A percentile compares a stretch with the other conserved stretches of the same genome.
phyloP scores from a whole-genome alignment of 1,140 invertebrate species.

The Euschistus heros region DNA sequence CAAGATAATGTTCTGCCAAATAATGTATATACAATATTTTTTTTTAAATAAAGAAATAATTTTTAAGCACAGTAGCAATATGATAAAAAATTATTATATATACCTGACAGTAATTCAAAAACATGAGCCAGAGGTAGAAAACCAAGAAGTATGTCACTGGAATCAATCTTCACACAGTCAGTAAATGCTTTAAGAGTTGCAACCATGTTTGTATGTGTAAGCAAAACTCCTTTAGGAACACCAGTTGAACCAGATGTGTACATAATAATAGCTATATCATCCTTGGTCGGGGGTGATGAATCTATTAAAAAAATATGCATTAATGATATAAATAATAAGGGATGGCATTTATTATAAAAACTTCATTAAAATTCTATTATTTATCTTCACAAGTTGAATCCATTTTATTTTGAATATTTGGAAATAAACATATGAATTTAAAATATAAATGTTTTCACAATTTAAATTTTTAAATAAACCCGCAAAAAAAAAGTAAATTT shows the following conservation, averaged over 20 bases:
- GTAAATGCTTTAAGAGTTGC: slow-evolving; percentile 78
- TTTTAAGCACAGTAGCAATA: not conserved
- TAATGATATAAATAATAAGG: too few species aligned
- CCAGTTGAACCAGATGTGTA: slow-evolving; percentile 93
- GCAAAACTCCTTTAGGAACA: slow-evolving; percentile 72
- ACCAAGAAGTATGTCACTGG: slow-evolving; percentile 77
- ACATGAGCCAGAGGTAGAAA: slow-evolving; percentile 97
- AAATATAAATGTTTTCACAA: too few species aligned
- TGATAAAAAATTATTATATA: not conserved
- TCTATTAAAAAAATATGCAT: slow-evolving; percentile 28
- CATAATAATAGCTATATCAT: slow-evolving; percentile 88
- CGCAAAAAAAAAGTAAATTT: too few species aligned
- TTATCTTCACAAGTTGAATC: too few species aligned
- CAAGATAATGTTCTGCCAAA: not conserved
- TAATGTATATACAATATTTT: not conserved
- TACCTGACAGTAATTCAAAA: slow-evolving; percentile 78
- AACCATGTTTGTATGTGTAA: slow-evolving; percentile 87
- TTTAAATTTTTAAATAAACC: too few species aligned
- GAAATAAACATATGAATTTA: too few species aligned
- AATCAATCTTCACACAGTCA: slow-evolving; percentile 58
- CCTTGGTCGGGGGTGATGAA: slow-evolving; percentile 45
- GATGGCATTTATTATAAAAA: too few species aligned
- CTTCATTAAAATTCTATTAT: too few species aligned
- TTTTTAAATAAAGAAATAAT: not conserved
- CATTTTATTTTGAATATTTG: too few species aligned